phyloP scores from a whole-genome alignment of 2,888 invertebrate genomes.

The Caenorhabditis sp. region DNA sequence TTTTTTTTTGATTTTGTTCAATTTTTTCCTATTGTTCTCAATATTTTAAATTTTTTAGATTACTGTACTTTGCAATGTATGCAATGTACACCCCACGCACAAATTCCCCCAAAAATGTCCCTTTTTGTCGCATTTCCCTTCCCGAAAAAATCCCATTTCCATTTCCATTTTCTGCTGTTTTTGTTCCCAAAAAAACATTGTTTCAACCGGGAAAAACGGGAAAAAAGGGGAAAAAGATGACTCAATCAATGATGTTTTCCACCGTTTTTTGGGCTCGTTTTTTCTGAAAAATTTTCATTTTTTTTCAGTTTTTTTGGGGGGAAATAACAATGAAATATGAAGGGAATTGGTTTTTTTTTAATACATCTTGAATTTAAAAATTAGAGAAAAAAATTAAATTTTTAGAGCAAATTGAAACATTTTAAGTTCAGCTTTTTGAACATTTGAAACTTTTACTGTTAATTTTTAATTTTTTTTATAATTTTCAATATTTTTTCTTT shows the following conservation, averaged over 20 bases:
- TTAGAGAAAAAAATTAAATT: constrained; percentile 14
- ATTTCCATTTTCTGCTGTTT: constrained; percentile 19
- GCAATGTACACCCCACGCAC: too few relatives aligned
- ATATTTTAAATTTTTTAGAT: not conserved
- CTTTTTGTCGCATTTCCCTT: not conserved
- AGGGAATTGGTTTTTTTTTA: too few relatives aligned
- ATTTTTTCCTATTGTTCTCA: too few relatives aligned
- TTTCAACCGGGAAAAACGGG: constrained; percentile 15
- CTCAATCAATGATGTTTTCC: constrained; percentile 48
- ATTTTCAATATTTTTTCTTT: too few relatives aligned
- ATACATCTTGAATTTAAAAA: not conserved
- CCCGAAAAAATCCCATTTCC: not conserved
- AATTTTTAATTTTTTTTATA: not conserved
- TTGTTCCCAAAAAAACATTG: constrained; percentile 11
- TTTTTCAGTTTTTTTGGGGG: not conserved
- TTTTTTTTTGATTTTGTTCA: too few relatives aligned
- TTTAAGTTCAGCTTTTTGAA: too few relatives aligned
- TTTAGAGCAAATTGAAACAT: too few relatives aligned
- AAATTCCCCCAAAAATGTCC: not conserved
- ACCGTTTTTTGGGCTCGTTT: not conserved
- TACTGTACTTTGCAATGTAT: not conserved
- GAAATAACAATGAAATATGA: not conserved
- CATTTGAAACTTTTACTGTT: not conserved
- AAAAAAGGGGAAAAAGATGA: constrained; percentile 33
- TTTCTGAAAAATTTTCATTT: not conserved